Evolutionary conservation across 2,797 vertebrate genomes (phyloP), one percentile per base, ranked within the genome.

Genomic region (Anisognathus igniventris): DNA sequence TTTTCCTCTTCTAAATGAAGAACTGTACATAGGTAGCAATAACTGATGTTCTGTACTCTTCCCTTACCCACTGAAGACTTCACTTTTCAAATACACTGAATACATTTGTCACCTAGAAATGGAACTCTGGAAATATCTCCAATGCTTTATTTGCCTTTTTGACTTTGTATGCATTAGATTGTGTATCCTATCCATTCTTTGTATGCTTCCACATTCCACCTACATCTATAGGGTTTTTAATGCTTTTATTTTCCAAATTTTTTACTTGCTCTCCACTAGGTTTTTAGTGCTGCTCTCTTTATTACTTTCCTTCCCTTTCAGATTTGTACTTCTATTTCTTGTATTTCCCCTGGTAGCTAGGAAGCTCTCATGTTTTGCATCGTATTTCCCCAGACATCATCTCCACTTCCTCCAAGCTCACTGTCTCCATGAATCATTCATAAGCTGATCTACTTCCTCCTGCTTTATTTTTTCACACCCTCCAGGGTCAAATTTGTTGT

Each of bases 361-460:
- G 57, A 95, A 71, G 60, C 86, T 92, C 82, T 92, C 68, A 74
- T 77, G 71, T 83, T 94, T 93, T 90, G 67, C 86, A 86, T 31
- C 0, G 0, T 31, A 58, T 90, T 86, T 94, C 95, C 94, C 95
- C 50, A 90, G 94, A 93, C 68, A 94, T 53, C 71, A 27, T 47
- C 75, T 61, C 51, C 44, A 33, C 71, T 93, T 90, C 84, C 90
- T 95, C 61, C 84, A 77, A 77, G 90, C 81, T 92, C 8, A 3
- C 61, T 92, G 77, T 82, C 47, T 9, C 77, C 45, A 89, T 92
- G 71, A 95, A 95, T 95, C 67, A 94, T 96, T 87, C 90, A 96
- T 54, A 65, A 80, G 19, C 37, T 85, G 83, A 87, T 93, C 81
- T 71, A 68, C 68, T 95, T 82, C 84, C 70, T 45, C 60, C 23